Conservation (phyloP, 53 echinoderm and acorn worm genomes). For the Pentamera pediparva region DNA sequence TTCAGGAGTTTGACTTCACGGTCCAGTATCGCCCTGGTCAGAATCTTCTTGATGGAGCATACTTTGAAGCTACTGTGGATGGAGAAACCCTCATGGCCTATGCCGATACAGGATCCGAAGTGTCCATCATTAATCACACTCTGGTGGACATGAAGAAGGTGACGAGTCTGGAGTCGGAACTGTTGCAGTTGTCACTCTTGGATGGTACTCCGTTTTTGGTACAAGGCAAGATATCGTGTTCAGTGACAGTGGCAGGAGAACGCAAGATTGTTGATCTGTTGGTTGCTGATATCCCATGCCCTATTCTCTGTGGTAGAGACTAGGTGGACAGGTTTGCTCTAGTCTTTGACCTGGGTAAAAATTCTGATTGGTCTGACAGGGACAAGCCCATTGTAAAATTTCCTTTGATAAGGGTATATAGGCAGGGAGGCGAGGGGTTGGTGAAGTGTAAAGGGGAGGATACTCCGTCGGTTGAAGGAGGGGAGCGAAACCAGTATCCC, state of each 20-base stretch:
- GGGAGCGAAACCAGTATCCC: no score
- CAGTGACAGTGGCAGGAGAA: no score
- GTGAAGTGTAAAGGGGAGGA: no score
- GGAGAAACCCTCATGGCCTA: not conserved
- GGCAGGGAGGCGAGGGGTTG: not conserved
- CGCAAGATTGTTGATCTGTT: no score
- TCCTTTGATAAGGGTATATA: not conserved
- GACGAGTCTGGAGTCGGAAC: no score
- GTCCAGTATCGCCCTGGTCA: conserved; percentile 49
- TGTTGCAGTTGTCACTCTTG: no score
- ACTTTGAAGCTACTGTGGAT: not conserved
- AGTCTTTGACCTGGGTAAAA: not conserved
- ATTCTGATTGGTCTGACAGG: not conserved
- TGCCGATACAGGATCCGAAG: not conserved
- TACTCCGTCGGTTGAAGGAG: no score
- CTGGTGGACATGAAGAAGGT: no score
- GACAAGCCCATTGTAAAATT: not conserved
- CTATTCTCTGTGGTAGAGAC: not conserved
- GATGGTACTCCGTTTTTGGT: no score
- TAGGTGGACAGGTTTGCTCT: not conserved
- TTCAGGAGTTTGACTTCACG: conserved; percentile 40
- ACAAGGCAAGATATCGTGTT: no score
- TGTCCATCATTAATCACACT: not conserved
- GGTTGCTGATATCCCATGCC: no score
- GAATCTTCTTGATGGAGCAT: not conserved